Base-by-base conservation (phyloP, 2,888 invertebrate species). In the Coelogynopora nodosa region DNA sequence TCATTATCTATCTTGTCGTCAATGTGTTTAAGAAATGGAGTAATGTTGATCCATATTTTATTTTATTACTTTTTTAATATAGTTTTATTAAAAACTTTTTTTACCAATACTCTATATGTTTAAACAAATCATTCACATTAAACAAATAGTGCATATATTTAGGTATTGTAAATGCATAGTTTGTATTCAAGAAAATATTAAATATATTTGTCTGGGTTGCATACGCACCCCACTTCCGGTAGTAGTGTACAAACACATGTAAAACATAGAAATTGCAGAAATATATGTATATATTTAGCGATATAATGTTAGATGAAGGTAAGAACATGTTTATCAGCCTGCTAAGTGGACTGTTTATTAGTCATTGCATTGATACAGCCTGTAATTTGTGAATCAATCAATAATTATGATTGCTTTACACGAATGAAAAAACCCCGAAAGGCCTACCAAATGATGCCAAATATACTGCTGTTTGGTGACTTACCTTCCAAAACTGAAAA, bases 131-230 rank as follows among this genome's bases (percentile, higher is more conserved):
- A 74, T 26, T 74, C 74, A 74, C 74, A 74, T 23, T n/a, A 74
- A 74, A 74, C 74, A 74, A 74, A 74, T 74, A 74, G 74, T 74
- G 74, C 74, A 74, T 74, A 74, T 74, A 74, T 74, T 74, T 74
- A 74, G n/a, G n/a, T n/a, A n/a, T n/a, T 13, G 27, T 74, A 74
- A 74, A 74, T 74, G 74, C 5, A 74, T 74, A 74, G 23, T 10
- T 74, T 74, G n/a, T 74, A 2, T 74, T 74, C 74, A 74, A 74
- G 74, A 74, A 74, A 74, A 74, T 74, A 26, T 5, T 74, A 74
- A 74, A 13, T n/a, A n/a, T n/a, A n/a, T 74, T 74, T 26, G 5
- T 74, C 74, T 23, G 74, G 74, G 74, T 10, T 74, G n/a, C n/a
- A n/a, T n/a, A 74, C 23, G 74, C 49, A 74, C 74, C 74, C 18